phyloP scores from a whole-genome alignment of 2,888 invertebrate species.

The Agonopterix subpropinquella region DNA sequence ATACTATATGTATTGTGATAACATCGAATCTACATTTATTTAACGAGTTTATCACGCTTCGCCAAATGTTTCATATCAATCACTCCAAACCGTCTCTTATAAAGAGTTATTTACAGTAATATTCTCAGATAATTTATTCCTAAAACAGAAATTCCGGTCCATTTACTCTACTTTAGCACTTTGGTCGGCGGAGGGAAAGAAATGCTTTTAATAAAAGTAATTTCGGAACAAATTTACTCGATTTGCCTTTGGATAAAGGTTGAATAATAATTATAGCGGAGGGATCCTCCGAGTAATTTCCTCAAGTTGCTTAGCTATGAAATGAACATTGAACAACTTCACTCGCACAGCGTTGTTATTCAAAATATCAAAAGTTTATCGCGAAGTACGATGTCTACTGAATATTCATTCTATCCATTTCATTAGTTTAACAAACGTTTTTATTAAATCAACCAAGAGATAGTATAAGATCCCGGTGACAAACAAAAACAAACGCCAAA shows the following conservation, averaged over 20 bases:
- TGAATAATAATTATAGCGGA: slow-evolving; percentile 59
- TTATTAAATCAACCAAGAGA: slow-evolving; percentile 2
- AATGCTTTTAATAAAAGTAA: slow-evolving; percentile 71
- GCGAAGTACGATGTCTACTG: slow-evolving; percentile 21
- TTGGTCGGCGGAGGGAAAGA: slow-evolving; percentile 58
- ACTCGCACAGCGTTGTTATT: slow-evolving; percentile 20
- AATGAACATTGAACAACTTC: slow-evolving; percentile 20
- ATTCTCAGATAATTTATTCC: slow-evolving; percentile 59
- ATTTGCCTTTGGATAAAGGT: slow-evolving; percentile 58
- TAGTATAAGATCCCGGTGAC: too few relatives aligned
- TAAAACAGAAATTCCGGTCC: slow-evolving; percentile 64
- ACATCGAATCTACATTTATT: too few relatives aligned
- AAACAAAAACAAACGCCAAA: too few relatives aligned
- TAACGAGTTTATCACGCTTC: too few relatives aligned
- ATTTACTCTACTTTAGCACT: slow-evolving; percentile 68
- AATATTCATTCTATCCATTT: slow-evolving; percentile 39
- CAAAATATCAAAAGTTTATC: slow-evolving; percentile 35
- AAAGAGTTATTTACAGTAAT: slow-evolving; percentile 51
- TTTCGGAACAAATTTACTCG: slow-evolving; percentile 64
- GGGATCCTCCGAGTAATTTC: slow-evolving; percentile 42
- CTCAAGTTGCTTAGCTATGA: slow-evolving; percentile 42
- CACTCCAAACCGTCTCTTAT: slow-evolving; percentile 22
- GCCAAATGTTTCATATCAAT: slow-evolving; percentile 17
- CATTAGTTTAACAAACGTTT: slow-evolving; percentile 21
- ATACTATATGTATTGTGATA: too few relatives aligned